phyloP scores from a whole-genome alignment of 2,113 vertebrate species.

The Cygnus buccinator region DNA sequence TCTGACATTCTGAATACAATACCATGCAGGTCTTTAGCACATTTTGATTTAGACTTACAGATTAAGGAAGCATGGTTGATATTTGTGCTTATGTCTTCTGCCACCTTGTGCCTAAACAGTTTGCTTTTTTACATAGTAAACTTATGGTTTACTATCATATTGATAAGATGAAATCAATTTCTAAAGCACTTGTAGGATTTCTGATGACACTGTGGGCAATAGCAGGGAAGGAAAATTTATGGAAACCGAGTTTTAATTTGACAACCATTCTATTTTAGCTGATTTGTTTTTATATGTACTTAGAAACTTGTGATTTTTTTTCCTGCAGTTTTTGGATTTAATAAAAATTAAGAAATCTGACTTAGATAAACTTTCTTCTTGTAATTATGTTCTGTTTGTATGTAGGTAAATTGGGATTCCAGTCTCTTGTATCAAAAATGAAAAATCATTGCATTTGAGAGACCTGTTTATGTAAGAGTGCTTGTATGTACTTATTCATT shows the following conservation, averaged over 20 bases:
- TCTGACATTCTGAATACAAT: slow-evolving; percentile 36
- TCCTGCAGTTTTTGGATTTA: slow-evolving; percentile 62
- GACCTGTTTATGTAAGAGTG: not conserved
- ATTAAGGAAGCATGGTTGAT: slow-evolving; percentile 41
- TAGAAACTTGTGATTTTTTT: slow-evolving; percentile 64
- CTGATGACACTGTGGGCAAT: slow-evolving; percentile 34
- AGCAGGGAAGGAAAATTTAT: slow-evolving; percentile 3
- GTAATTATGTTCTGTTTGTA: slow-evolving; percentile 60
- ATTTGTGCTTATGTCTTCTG: slow-evolving; percentile 64
- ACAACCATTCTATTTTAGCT: slow-evolving; percentile 58
- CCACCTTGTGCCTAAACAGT: slow-evolving; percentile 63
- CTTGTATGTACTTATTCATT: slow-evolving; percentile 32
- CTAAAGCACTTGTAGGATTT: slow-evolving; percentile 27
- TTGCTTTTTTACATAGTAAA: slow-evolving; percentile 49
- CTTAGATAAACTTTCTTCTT: slow-evolving; percentile 56
- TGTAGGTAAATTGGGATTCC: slow-evolving; percentile 41
- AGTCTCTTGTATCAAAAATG: slow-evolving; percentile 41
- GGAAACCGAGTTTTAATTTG: slow-evolving; percentile 52
- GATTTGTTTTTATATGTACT: slow-evolving; percentile 63
- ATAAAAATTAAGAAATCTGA: slow-evolving; percentile 65
- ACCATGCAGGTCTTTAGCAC: slow-evolving; percentile 16
- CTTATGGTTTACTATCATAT: slow-evolving; percentile 11
- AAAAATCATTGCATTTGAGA: slow-evolving; percentile 24
- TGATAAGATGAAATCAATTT: slow-evolving; percentile 15
- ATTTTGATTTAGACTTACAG: not conserved